Evolutionary conservation across 2,888 invertebrate species (phyloP).

Genomic region (Pyralis farinalis): DNA sequence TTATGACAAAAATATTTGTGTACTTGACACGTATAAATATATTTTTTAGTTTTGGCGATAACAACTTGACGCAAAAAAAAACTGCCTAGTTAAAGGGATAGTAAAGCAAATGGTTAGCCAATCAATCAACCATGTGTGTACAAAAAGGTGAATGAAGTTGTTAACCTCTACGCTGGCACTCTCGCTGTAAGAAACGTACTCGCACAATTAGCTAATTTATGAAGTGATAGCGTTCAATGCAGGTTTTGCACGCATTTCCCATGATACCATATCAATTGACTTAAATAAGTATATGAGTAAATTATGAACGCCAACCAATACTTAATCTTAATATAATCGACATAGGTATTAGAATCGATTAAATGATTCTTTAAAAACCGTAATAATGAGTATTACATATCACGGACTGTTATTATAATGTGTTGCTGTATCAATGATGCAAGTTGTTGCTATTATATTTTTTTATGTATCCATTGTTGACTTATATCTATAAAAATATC

Average conservation of each 20-base stretch:
- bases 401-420: too few relatives aligned
- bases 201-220: constrained; percentile 53
- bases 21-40: too few relatives aligned
- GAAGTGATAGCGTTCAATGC: constrained; percentile 41
- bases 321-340: background rate
- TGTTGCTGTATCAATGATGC: too few relatives aligned
- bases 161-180: constrained; percentile 16
- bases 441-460: too few relatives aligned
- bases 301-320: background rate
- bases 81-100: background rate
- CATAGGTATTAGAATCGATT: background rate
- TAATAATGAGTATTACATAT: too few relatives aligned
- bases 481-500: too few relatives aligned
- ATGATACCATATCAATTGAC: constrained; percentile 43
- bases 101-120: background rate
- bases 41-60: background rate
- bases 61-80: background rate
- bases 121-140: constrained; percentile 7
- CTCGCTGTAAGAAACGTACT: constrained; percentile 33
- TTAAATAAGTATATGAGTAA: constrained; percentile 10
- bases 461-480: too few relatives aligned
- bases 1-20: too few relatives aligned
- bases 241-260: constrained; percentile 42
- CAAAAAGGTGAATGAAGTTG: constrained; percentile 12
- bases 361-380: too few relatives aligned